Conservation (phyloP, 2,888 invertebrate species). For the Anticlea derivata region DNA sequence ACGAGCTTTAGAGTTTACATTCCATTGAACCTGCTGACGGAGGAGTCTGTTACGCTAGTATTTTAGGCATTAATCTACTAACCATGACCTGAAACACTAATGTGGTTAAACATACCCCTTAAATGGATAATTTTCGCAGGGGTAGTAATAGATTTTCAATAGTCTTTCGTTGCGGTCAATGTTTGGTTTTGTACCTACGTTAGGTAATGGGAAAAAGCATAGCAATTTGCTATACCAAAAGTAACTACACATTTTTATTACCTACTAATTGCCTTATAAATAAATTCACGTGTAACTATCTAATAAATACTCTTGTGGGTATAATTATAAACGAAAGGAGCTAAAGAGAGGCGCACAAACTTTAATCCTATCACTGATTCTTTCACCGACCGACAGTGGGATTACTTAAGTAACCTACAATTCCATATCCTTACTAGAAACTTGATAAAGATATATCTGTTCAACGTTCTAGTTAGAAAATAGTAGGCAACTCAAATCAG, state of each 20-base stretch:
- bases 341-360: too few relatives aligned
- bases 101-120: constrained; percentile 50
- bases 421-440: too few relatives aligned
- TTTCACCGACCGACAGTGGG: too few relatives aligned
- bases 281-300: too few relatives aligned
- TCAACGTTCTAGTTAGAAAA: too few relatives aligned
- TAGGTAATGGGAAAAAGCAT: background rate
- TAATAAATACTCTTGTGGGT: too few relatives aligned
- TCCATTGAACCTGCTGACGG: constrained; percentile 33
- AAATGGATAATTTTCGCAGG: constrained; percentile 61
- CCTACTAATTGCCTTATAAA: too few relatives aligned
- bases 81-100: constrained; percentile 67
- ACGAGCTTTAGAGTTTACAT: constrained; percentile 39
- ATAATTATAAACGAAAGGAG: too few relatives aligned
- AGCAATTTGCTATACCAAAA: background rate
- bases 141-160: constrained; percentile 32
- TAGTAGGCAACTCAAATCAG: too few relatives aligned
- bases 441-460: too few relatives aligned
- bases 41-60: constrained; percentile 40
- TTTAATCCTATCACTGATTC: too few relatives aligned
- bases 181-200: constrained; percentile 14
- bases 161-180: constrained; percentile 17
- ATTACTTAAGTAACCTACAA: too few relatives aligned
- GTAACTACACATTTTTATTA: background rate
- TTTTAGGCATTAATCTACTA: constrained; percentile 62